These are phyloP conservation scores for Petrocephalus sullivani DNA, from an alignment of 2,797 vertebrate species.

Conservation along the genomic window DNA sequence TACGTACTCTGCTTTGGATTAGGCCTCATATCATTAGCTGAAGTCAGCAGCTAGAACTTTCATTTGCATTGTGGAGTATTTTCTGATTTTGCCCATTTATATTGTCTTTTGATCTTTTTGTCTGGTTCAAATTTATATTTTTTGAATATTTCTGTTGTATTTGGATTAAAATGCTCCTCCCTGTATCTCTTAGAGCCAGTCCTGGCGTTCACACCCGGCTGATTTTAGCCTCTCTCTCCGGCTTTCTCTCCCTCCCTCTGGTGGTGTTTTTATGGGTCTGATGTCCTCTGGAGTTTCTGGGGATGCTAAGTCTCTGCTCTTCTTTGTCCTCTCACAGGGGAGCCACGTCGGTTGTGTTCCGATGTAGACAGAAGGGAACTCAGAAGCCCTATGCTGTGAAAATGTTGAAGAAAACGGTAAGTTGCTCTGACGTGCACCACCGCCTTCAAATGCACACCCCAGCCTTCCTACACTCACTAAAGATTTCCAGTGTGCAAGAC, in stretches of 20 bases:
- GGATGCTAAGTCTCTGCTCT: background rate
- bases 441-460: background rate
- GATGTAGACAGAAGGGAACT: conserved; percentile 78
- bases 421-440: conserved; percentile 38
- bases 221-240: background rate
- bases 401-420: conserved; percentile 85
- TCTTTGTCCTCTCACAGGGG: conserved; percentile 56
- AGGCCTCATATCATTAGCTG: background rate
- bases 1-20: background rate
- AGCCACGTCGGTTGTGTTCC: conserved; percentile 79
- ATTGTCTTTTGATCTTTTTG: background rate
- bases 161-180: background rate
- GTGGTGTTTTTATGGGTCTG: background rate
- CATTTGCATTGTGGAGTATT: background rate
- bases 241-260: background rate
- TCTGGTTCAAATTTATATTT: background rate
- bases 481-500: background rate
- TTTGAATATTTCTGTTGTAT: background rate
- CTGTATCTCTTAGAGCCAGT: background rate
- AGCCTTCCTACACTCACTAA: background rate
- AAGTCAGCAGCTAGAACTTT: background rate
- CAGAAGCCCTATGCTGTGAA: conserved; percentile 78
- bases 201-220: background rate
- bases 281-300: background rate
- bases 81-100: background rate